Evolutionary conservation across 2,888 invertebrate genomes (phyloP).

Genomic region (Macrophya annulata): DNA sequence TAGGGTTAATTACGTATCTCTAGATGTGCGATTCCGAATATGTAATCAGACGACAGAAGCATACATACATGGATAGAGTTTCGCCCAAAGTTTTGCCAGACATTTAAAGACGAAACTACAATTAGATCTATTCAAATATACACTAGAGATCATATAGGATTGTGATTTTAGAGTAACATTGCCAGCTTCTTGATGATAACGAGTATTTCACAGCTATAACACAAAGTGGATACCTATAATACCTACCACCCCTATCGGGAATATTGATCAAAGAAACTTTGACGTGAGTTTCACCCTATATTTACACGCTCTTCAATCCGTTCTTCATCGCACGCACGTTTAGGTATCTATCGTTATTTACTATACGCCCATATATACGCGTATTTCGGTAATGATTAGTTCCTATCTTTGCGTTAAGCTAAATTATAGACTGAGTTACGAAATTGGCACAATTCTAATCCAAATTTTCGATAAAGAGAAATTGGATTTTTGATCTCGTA

Average conservation of each 20-base stretch:
- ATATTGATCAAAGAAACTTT: slow-evolving; percentile 40
- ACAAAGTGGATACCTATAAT: not conserved
- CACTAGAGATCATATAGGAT: not conserved
- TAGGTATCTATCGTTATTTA: not conserved
- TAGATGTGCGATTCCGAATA: not conserved
- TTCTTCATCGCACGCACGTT: not conserved
- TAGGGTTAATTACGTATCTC: slow-evolving; percentile 3
- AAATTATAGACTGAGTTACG: not conserved
- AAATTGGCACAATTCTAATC: not conserved
- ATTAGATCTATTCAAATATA: slow-evolving; percentile 28
- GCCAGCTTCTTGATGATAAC: slow-evolving; percentile 19
- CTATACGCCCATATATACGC: not conserved
- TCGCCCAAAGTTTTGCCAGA: not conserved
- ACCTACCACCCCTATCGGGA: not conserved
- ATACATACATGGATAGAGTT: not conserved
- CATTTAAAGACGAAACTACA: slow-evolving; percentile 27
- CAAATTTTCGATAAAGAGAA: not conserved
- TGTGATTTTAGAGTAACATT: not conserved
- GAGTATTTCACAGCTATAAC: not conserved
- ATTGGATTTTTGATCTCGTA: not conserved
- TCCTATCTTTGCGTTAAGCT: not conserved
- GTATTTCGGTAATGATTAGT: not conserved
- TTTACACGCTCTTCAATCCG: not conserved
- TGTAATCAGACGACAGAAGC: no score
- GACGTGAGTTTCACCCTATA: not conserved